These are phyloP conservation scores for Netelia fuscicornis DNA, from an alignment of 2,888 invertebrate species.

Conservation along the genomic window DNA sequence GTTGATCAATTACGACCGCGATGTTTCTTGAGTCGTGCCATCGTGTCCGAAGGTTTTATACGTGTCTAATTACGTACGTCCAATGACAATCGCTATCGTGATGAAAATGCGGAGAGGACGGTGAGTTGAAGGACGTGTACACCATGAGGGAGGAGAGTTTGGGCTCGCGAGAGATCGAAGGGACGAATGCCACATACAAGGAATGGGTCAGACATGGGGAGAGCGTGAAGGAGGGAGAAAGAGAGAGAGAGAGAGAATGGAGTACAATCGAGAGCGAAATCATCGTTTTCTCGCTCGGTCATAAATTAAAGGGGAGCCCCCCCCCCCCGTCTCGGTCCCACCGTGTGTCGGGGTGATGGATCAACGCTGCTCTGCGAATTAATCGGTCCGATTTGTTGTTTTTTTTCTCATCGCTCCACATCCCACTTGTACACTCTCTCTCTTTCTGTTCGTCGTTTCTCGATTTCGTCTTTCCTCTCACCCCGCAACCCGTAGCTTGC, in stretches of 20 bases:
- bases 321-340: neutral
- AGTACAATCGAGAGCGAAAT: constrained; percentile 67
- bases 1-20: neutral
- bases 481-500: constrained; percentile 26
- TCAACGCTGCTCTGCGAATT: constrained; percentile 67
- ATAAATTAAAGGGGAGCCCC: constrained; percentile 71
- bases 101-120: constrained; percentile 37
- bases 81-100: constrained; percentile 39
- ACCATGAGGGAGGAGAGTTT: neutral
- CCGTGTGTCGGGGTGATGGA: constrained; percentile 68
- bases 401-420: constrained; percentile 54
- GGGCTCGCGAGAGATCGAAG: neutral
- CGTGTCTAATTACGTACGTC: constrained; percentile 39
- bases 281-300: constrained; percentile 71
- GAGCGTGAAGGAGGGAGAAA: constrained; percentile 3
- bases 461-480: constrained; percentile 35
- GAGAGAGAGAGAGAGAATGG: constrained; percentile 14
- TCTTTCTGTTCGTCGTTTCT: constrained; percentile 23
- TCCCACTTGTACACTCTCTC: constrained; percentile 18
- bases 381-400: constrained; percentile 67
- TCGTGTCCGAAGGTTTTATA: neutral
- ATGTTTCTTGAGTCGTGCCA: neutral
- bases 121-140: constrained; percentile 32
- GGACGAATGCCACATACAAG: neutral
- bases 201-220: no score